Conservation (phyloP, 2,113 vertebrate species). For the Bostrychus sinensis region DNA sequence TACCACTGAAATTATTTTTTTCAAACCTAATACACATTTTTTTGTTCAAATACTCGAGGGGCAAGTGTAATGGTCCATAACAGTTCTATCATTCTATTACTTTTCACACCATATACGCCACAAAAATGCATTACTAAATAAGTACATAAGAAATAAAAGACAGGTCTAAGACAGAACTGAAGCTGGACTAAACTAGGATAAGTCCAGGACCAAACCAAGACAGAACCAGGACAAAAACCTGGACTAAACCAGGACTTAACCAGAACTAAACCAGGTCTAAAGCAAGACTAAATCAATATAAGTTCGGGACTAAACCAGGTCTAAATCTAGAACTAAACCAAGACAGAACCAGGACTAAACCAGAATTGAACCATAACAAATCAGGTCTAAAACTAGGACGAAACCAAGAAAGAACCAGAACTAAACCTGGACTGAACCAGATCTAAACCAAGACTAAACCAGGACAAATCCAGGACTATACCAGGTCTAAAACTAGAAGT, state of each 20-base stretch:
- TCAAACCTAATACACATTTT: not conserved
- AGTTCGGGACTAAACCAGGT: not conserved
- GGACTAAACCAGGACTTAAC: not conserved
- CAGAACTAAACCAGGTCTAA: no score
- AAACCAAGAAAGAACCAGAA: not conserved
- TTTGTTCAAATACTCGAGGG: not conserved
- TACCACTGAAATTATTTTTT: conserved; percentile 2
- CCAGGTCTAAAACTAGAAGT: not conserved
- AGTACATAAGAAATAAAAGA: not conserved
- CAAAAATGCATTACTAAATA: not conserved
- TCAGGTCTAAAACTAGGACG: not conserved
- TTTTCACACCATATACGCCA: not conserved
- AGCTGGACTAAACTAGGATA: not conserved
- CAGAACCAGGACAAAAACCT: no score
- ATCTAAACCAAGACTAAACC: not conserved
- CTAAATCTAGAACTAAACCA: not conserved
- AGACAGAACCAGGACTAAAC: not conserved
- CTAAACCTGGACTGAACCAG: not conserved
- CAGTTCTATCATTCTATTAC: not conserved
- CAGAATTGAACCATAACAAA: no score
- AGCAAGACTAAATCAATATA: not conserved
- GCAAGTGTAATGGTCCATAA: not conserved
- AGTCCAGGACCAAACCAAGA: not conserved
- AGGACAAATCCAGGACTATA: not conserved
- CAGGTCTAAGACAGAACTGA: no score